Percentiles rank a stretch among this genome's conserved stretches.
Conservation (phyloP, 2,113 vertebrate genomes). For the Hassar affinis region DNA sequence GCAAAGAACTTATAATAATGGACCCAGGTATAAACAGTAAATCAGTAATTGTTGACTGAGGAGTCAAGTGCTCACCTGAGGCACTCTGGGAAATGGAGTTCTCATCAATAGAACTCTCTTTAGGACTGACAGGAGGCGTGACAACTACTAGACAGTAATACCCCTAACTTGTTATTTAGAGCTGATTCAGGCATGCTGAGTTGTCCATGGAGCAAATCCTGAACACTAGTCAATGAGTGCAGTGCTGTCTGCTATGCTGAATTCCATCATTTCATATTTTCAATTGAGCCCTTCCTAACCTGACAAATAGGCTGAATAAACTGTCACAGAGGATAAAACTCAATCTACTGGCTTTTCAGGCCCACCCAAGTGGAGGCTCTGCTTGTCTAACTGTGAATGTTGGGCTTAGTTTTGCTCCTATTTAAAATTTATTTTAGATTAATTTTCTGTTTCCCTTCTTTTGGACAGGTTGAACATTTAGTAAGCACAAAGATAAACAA, state of each 20-base stretch:
- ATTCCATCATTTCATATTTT: slow-evolving; percentile 29
- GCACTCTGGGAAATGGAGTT: no score
- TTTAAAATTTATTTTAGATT: neutral
- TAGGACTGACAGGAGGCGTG: no score
- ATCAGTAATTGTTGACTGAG: no score
- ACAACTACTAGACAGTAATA: neutral
- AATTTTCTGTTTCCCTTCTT: neutral
- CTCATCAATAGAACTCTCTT: no score
- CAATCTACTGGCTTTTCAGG: slow-evolving; percentile 27
- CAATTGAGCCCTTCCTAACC: slow-evolving; percentile 5
- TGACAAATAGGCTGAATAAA: slow-evolving; percentile 34
- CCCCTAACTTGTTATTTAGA: neutral
- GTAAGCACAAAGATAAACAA: neutral
- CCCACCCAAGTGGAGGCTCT: slow-evolving; percentile 22
- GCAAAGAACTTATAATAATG: no score
- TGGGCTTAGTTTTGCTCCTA: slow-evolving; percentile 5
- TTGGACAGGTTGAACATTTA: slow-evolving; percentile 1
- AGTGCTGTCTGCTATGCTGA: slow-evolving; percentile 15
- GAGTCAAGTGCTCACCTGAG: no score
- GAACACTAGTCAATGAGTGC: neutral
- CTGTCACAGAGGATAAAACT: slow-evolving; percentile 36
- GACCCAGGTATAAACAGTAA: no score
- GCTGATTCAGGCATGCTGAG: neutral
- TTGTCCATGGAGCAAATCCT: slow-evolving; percentile 9
- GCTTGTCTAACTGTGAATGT: slow-evolving; percentile 11